Percentiles rank a stretch among this genome's conserved stretches.
Conservation (phyloP, 1,140 invertebrate genomes). For the Aplysia californica region DNA sequence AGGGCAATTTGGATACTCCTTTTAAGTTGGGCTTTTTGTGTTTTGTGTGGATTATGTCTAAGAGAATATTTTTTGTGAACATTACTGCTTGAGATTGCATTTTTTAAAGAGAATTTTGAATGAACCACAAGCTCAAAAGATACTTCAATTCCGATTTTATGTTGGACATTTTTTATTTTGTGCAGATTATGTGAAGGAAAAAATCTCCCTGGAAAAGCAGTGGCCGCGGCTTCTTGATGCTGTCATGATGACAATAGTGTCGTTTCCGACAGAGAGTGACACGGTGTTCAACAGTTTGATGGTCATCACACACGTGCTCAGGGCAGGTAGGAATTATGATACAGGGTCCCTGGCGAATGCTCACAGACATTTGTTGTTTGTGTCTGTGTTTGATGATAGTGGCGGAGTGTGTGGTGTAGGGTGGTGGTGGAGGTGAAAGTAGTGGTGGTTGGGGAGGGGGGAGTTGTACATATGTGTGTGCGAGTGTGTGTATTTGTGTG, state of each 20-base stretch:
- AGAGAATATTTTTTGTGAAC: neutral
- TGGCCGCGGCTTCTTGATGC: neutral
- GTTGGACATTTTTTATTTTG: neutral
- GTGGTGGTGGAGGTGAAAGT: no score
- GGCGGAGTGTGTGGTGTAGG: no score
- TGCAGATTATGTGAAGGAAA: constrained; percentile 10
- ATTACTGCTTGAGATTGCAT: neutral
- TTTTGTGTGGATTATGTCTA: neutral
- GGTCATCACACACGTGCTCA: constrained; percentile 4
- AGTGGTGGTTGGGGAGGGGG: no score
- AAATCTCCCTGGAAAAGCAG: neutral
- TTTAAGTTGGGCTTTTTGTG: no score
- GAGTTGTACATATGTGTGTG: no score
- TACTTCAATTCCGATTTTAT: no score
- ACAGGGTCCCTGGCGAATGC: no score
- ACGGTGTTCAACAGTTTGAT: neutral
- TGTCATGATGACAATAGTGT: constrained; percentile 4
- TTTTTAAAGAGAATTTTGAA: neutral
- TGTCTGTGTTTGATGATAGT: no score
- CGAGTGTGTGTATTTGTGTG: no score
- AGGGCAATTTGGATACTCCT: no score
- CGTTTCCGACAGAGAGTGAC: neutral
- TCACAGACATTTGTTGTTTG: no score
- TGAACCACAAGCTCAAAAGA: neutral
- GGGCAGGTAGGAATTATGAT: constrained; percentile 3